phyloP scores from a whole-genome alignment of 2,888 invertebrate genomes.

The Rhamnusium bicolor region DNA sequence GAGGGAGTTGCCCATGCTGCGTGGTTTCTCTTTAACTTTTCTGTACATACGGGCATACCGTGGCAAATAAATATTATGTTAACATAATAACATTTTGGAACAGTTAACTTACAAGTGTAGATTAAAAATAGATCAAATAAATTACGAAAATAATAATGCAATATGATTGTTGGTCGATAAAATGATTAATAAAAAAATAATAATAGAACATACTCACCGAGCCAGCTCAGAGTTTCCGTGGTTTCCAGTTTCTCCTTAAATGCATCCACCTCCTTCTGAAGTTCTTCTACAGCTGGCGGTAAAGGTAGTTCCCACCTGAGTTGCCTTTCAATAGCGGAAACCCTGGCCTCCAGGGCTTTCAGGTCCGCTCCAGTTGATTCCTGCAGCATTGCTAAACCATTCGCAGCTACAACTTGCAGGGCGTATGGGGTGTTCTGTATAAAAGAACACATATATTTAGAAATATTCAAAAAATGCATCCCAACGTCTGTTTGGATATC shows the following conservation, averaged over 20 bases:
- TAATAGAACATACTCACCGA: slow-evolving; percentile 70
- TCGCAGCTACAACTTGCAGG: slow-evolving; percentile 68
- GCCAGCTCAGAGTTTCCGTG: slow-evolving; percentile 77
- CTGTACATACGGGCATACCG: too few relatives aligned
- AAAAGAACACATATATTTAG: not conserved
- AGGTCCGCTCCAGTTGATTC: slow-evolving; percentile 71
- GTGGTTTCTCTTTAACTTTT: too few relatives aligned
- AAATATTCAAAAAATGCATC: not conserved
- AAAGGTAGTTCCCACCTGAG: slow-evolving; percentile 74
- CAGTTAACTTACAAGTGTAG: too few relatives aligned
- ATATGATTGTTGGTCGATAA: too few relatives aligned
- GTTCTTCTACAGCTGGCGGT: slow-evolving; percentile 73
- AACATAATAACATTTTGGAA: too few relatives aligned
- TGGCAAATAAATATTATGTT: too few relatives aligned
- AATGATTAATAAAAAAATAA: not conserved
- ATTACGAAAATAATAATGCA: too few relatives aligned
- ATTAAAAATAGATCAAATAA: too few relatives aligned
- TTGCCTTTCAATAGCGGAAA: slow-evolving; percentile 74
- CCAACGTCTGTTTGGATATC: too few relatives aligned
- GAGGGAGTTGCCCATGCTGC: too few relatives aligned
- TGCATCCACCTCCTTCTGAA: slow-evolving; percentile 75
- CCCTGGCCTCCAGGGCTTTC: slow-evolving; percentile 74
- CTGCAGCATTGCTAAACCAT: slow-evolving; percentile 69
- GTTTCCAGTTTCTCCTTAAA: slow-evolving; percentile 77
- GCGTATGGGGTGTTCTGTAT: slow-evolving; percentile 53